A percentile compares a stretch with the other conserved stretches of the same genome.
phyloP scores from a whole-genome alignment of 2,113 vertebrate genomes.

The Corapipo altera region DNA sequence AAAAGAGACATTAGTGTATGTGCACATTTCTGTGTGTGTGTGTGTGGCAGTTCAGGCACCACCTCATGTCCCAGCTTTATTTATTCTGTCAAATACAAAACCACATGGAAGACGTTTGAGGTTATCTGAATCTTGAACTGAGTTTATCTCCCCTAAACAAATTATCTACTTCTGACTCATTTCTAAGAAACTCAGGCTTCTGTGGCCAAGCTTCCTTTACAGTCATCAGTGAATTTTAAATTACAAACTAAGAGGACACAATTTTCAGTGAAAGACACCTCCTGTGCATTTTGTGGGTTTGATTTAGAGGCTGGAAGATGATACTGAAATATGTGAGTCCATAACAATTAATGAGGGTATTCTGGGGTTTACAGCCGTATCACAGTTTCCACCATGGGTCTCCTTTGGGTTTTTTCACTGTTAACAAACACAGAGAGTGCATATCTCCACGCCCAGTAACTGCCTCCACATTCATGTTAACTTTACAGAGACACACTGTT shows the following conservation, averaged over 20 bases:
- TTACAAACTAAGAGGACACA: not conserved
- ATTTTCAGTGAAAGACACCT: not conserved
- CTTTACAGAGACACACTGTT: conserved; percentile 37
- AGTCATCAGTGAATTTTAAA: conserved; percentile 16
- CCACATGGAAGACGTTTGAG: not conserved
- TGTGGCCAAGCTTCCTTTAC: conserved; percentile 26
- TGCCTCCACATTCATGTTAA: conserved; percentile 9
- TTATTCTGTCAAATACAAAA: not conserved
- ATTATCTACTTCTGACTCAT: not conserved
- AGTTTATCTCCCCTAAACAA: conserved; percentile 13
- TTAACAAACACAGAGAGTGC: conserved; percentile 41
- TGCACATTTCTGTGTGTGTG: rapidly evolving
- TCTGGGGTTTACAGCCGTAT: not conserved
- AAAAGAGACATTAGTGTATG: not conserved
- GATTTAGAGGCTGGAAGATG: not conserved
- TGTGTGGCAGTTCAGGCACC: not conserved
- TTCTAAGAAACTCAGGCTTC: conserved; percentile 22
- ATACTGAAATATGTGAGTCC: not conserved
- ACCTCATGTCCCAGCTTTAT: not conserved
- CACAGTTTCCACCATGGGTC: not conserved
- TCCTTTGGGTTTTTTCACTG: not conserved
- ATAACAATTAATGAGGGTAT: conserved; percentile 43
- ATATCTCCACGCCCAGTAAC: conserved; percentile 18
- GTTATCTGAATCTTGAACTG: conserved; percentile 22
- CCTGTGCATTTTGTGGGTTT: conserved; percentile 1